phyloP scores from a whole-genome alignment of 1,140 invertebrate genomes.

The Nylanderia fulva region DNA sequence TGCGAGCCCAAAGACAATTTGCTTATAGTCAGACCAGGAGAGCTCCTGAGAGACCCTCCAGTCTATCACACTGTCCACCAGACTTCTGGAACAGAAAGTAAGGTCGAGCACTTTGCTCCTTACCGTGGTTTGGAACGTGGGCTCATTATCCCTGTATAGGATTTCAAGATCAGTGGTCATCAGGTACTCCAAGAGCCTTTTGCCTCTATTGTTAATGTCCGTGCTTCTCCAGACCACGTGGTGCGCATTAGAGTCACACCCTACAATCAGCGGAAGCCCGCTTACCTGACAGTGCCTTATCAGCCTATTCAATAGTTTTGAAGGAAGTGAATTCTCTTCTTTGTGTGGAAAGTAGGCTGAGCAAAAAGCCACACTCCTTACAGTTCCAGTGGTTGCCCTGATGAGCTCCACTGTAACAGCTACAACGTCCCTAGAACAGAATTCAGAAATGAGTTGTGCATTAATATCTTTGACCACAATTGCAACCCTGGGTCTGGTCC shows the following conservation, averaged over 20 bases:
- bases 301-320: background rate
- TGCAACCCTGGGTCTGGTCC: too few relatives aligned
- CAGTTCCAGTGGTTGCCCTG: too few relatives aligned
- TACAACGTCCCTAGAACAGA: background rate
- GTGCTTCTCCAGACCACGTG: background rate
- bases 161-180: background rate
- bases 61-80: too few relatives aligned
- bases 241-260: background rate
- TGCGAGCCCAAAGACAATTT: too few relatives aligned
- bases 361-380: background rate
- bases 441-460: background rate
- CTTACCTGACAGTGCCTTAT: background rate
- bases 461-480: background rate
- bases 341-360: background rate
- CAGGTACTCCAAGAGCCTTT: background rate
- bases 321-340: too few relatives aligned
- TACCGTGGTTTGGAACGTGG: background rate
- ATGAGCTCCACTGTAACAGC: background rate
- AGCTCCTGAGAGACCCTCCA: too few relatives aligned
- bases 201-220: background rate
- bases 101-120: too few relatives aligned
- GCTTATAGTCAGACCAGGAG: too few relatives aligned
- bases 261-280: background rate
- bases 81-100: too few relatives aligned
- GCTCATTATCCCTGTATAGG: background rate